Evolutionary conservation across 2,113 vertebrate genomes (phyloP), one percentile per base, ranked within the genome.

Genomic region (Hepsetus odoe): DNA sequence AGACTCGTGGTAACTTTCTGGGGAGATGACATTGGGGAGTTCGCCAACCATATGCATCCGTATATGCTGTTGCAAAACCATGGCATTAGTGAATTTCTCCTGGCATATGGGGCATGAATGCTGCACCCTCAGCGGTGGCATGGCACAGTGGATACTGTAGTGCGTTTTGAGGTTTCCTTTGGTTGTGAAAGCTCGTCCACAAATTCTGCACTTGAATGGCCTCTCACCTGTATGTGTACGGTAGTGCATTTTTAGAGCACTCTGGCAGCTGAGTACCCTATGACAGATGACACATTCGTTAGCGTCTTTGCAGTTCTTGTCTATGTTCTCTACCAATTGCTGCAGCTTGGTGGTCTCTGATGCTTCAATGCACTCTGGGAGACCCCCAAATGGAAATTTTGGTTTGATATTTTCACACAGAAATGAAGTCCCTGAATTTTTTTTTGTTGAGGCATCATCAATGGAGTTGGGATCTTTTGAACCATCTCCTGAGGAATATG

Each of bases 151-250:
- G 65, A 99, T 97, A 5, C 96, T 98, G 84, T 98, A 98, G 85
- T 99, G 98, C 58, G 98, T 99, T 89, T 99, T 99, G 7, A 99
- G 93, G 88, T 99, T 99, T 76, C 98, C 97, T 89, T 99, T 99
- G 18, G 98, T 99, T 79, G 97, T 99, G 88, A 99, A 99, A 38
- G 96, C 97, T 26, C 97, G 94, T 86, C 97, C 97, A 76, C 98
- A 99, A 81, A 98, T 91, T 90, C 97, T 97, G 84, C 98, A 99
- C 84, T 98, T 98, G 82, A 98, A 99, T 12, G 97, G 98, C 86
- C 97, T 93, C 87, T 99, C 98, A 12, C 97, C 97, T 0, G 98
- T 99, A 84, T 99, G 98, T 0, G 96, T 99, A 74, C 98, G 95
- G 84, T 99, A 99, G 86, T 99, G 98, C 98, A 99, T 99, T 88